These are phyloP conservation scores for Globodera ellingtonae DNA, from an alignment of 1,140 invertebrate genomes.

Conservation along the genomic window DNA sequence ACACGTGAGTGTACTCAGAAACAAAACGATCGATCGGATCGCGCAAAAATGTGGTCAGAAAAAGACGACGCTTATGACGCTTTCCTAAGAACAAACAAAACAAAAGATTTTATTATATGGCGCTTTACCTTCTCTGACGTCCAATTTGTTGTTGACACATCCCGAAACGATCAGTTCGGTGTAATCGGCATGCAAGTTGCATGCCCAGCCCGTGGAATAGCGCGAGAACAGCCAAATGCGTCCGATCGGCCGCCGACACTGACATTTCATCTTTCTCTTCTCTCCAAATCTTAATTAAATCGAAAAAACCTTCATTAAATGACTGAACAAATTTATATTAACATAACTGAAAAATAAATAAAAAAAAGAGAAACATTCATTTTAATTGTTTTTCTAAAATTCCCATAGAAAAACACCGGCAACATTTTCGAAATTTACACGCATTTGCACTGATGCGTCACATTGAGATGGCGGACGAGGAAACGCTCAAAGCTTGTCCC, in stretches of 20 bases:
- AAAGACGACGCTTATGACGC: conserved; percentile 72
- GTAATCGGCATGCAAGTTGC: conserved; percentile 97
- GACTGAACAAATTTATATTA: too few relatives aligned
- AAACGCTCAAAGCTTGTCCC: conserved; percentile 82
- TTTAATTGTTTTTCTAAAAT: too few relatives aligned
- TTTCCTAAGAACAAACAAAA: conserved; percentile 42
- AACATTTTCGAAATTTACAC: background rate
- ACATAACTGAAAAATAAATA: too few relatives aligned
- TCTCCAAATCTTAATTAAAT: conserved; percentile 48
- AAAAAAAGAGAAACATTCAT: too few relatives aligned
- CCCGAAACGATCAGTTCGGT: conserved; percentile 85
- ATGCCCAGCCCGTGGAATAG: conserved; percentile 97
- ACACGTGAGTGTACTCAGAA: conserved; percentile 89
- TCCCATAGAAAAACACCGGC: too few relatives aligned
- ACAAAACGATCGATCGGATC: conserved; percentile 86
- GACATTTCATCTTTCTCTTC: background rate
- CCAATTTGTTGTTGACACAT: conserved; percentile 67
- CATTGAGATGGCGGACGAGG: conserved; percentile 58
- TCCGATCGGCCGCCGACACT: background rate
- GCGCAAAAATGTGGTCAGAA: conserved; percentile 90
- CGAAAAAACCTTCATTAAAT: conserved; percentile 17
- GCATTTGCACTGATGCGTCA: conserved; percentile 25
- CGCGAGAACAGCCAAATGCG: conserved; percentile 90
- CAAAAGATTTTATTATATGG: background rate
- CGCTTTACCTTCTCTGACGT: conserved; percentile 64